A percentile compares a stretch with the other conserved stretches of the same genome.
phyloP scores from a whole-genome alignment of 2,113 vertebrate species.

The Gnathonemus echidnorhynchus region DNA sequence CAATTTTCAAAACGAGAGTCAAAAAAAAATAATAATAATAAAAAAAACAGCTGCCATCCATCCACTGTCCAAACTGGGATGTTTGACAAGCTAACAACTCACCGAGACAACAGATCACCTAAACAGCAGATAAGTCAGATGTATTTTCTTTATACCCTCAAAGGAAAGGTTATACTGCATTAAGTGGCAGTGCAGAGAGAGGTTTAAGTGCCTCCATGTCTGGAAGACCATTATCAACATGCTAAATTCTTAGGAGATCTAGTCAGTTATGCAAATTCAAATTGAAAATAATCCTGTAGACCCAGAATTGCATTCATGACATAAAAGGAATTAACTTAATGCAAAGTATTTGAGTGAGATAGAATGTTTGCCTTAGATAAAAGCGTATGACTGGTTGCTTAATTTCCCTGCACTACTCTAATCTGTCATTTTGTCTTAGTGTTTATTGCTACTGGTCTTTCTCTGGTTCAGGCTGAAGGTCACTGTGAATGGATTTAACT shows the following conservation, averaged over 20 bases:
- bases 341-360: neutral
- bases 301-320: neutral
- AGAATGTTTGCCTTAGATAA: neutral
- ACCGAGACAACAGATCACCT: neutral
- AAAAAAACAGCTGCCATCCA: conserved; percentile 1
- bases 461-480: neutral
- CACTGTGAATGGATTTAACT: neutral
- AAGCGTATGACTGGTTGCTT: neutral
- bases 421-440: neutral
- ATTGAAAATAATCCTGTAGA: neutral
- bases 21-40: neutral
- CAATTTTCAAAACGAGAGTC: neutral
- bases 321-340: neutral
- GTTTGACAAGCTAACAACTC: neutral
- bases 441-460: neutral
- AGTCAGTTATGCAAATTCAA: neutral
- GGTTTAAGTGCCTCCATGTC: neutral
- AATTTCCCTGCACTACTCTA: neutral
- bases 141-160: neutral
- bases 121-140: neutral
- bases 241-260: neutral
- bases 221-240: neutral
- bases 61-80: neutral
- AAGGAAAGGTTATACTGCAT: neutral
- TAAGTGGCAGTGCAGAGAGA: neutral